Conservation (phyloP, 2,888 invertebrate genomes). For the Caprella mutica region DNA sequence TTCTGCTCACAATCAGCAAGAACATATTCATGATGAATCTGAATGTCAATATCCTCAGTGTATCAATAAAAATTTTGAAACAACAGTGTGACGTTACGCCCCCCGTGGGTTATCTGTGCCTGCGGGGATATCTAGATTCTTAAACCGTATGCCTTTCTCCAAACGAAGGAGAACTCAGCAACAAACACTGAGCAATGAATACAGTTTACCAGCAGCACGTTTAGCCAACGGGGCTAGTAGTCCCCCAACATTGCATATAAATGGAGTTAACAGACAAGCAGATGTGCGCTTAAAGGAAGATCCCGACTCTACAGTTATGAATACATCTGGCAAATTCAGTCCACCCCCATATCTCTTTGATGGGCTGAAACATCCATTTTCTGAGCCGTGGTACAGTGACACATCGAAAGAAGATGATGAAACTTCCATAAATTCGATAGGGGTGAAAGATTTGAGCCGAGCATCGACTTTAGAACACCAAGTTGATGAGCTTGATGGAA, state of each 20-base stretch:
- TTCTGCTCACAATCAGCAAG: slow-evolving; percentile 27
- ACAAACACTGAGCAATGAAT: slow-evolving; percentile 2
- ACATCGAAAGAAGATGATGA: slow-evolving; percentile 9
- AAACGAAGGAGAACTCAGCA: slow-evolving; percentile 4
- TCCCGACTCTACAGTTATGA: slow-evolving; percentile 11
- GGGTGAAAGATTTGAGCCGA: slow-evolving; percentile 1
- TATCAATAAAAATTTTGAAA: slow-evolving; percentile 33
- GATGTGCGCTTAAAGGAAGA: slow-evolving; percentile 8
- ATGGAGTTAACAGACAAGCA: slow-evolving; percentile 12
- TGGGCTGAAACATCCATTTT: slow-evolving; percentile 11
- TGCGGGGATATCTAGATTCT: slow-evolving; percentile 26
- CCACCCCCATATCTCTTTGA: slow-evolving; percentile 16
- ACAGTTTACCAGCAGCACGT: slow-evolving; percentile 23
- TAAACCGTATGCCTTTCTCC: slow-evolving; percentile 7
- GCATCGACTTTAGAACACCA: slow-evolving; percentile 4
- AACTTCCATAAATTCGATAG: slow-evolving; percentile 7
- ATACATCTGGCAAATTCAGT: slow-evolving; percentile 16
- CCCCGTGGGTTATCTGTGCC: slow-evolving; percentile 28
- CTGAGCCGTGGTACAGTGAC: slow-evolving; percentile 8
- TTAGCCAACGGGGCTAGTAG: slow-evolving; percentile 30
- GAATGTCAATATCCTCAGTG: slow-evolving; percentile 31
- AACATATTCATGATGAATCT: slow-evolving; percentile 27
- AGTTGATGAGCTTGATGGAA: neutral
- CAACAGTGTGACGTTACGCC: slow-evolving; percentile 34
- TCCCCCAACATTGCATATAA: slow-evolving; percentile 27